Base-by-base conservation (phyloP, 2,113 vertebrate species). In the Chionis minor region DNA sequence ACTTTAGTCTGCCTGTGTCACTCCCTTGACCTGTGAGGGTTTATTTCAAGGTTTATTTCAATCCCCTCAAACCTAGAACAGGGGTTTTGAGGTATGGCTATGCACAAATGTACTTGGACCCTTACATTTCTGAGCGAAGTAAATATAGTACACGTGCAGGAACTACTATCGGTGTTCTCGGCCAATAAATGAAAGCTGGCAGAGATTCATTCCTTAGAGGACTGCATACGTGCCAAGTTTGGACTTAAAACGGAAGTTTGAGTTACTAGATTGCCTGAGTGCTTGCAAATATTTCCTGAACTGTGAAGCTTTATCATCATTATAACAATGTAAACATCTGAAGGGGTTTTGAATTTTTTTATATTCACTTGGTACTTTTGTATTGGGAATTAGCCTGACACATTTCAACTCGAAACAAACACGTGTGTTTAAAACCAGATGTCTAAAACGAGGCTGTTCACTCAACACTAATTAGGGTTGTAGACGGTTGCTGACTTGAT, bases 271-370 rank as follows among this genome's bases (percentile, higher is more conserved):
- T 83, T 38, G 70, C 91, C 52, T 0, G 40, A 85, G 27, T 69
- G 54, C 74, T 63, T 71, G 73, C 90, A 90, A 79, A 26, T 78
- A 33, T 85, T 91, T 93, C 81, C 81, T 66, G 66, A 75, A 28
- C 52, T 23, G 56, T 18, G 73, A 44, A 38, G 19, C 66, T 52
- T 70, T 70, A 8, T 90, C 54, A 21, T 65, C 24, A 1, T 21
- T 30, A 20, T 3, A n/a, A 14, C 14, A 35, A 3, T 19, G 17
- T 44, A 38, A 95, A 61, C 6, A 7, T 26, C 52, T 84, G 69
- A 24, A 52, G 79, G 65, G 10, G 12, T 35, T 73, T 83, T 51
- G 6, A 33, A 42, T 90, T 58, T 55, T 40, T 13, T 56, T 11
- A 0, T 18, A 14, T 33, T 51, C 28, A 23, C 28, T 45, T 33